These are phyloP conservation scores for Diglossa cyanea DNA, from an alignment of 2,797 vertebrate genomes.

Conservation along the genomic window DNA sequence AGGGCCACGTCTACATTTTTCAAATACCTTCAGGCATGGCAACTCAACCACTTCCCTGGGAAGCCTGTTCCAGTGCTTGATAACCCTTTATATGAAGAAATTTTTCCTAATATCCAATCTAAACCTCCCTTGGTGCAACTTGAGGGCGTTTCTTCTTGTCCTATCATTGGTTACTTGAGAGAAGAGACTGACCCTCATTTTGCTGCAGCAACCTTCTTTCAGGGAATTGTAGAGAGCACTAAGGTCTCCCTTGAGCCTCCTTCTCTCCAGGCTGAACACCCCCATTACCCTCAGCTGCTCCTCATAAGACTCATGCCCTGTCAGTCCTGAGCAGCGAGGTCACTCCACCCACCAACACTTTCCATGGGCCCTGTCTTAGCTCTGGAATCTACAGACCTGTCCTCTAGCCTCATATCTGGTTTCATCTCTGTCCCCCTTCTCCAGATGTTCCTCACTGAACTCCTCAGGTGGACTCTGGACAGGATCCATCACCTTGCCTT, in stretches of 20 bases:
- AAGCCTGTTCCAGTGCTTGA: background rate
- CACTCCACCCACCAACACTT: background rate
- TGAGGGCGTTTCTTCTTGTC: background rate
- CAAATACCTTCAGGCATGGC: background rate
- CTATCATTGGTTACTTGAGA: background rate
- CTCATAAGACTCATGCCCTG: background rate
- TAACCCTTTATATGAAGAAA: background rate
- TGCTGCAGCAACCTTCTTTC: background rate
- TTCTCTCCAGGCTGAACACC: background rate
- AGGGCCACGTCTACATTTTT: background rate
- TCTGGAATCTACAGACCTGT: no score
- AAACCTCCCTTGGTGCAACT: background rate
- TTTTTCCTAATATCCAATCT: background rate
- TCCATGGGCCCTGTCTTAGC: no score
- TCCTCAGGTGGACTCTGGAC: no score
- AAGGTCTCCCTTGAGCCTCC: background rate
- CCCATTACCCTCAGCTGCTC: background rate
- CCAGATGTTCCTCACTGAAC: no score
- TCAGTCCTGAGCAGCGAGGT: background rate
- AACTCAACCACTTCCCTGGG: background rate
- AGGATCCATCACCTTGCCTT: no score
- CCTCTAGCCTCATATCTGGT: no score
- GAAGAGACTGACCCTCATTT: fast-evolving
- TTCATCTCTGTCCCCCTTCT: no score
- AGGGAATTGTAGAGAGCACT: background rate